Evolutionary conservation across 2,888 invertebrate species (phyloP).

Genomic region (Acanthopleura granulata): DNA sequence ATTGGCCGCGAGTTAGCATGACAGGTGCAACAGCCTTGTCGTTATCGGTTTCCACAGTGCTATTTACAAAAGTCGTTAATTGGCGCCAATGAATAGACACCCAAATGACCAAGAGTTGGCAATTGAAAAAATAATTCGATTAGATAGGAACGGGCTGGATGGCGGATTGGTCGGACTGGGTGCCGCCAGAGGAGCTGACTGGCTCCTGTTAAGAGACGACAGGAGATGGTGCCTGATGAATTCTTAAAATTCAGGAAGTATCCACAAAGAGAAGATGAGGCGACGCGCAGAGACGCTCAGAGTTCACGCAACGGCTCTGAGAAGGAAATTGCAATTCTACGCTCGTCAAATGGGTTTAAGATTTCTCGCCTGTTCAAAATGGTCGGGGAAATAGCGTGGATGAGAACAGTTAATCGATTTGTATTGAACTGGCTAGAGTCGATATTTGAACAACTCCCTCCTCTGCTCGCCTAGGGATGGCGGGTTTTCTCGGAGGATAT

Average conservation of each 20-base stretch:
- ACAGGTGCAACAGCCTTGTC: slow-evolving; percentile 6
- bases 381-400: not conserved
- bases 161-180: not conserved
- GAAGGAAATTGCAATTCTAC: slow-evolving; percentile 16
- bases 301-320: not conserved
- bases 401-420: not conserved
- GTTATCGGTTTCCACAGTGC: slow-evolving; percentile 20
- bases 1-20: not conserved
- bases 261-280: not conserved
- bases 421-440: not conserved
- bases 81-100: slow-evolving; percentile 50
- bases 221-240: not conserved
- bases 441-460: not conserved
- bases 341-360: not conserved
- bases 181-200: not conserved
- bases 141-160: slow-evolving; percentile 26
- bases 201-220: not conserved
- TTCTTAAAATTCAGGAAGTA: slow-evolving; percentile 12
- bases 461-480: not conserved
- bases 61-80: slow-evolving; percentile 47
- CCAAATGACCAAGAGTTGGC: slow-evolving; percentile 54
- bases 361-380: not conserved
- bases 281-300: not conserved
- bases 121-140: slow-evolving; percentile 59
- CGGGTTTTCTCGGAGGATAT: no score